phyloP scores from a whole-genome alignment of 2,113 vertebrate genomes.

The Myotis davidii region DNA sequence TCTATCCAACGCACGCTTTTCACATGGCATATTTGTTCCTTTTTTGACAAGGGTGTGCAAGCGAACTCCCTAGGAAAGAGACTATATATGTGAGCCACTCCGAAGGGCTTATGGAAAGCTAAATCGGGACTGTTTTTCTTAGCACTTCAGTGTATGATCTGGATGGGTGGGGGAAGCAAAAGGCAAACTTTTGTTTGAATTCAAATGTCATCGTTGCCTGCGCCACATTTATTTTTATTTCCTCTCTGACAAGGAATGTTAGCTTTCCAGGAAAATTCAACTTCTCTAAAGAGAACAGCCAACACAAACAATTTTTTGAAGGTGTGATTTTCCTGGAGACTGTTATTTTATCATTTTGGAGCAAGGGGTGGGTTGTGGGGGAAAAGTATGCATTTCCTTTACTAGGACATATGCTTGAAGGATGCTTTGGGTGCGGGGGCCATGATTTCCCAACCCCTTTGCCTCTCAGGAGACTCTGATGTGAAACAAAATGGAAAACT shows the following conservation, averaged over 20 bases:
- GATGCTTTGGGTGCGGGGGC: neutral
- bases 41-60: conserved; percentile 47
- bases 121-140: conserved; percentile 73
- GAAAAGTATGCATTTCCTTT: neutral
- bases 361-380: conserved; percentile 24
- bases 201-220: conserved; percentile 75
- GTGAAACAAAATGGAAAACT: conserved; percentile 39
- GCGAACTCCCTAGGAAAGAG: conserved; percentile 32
- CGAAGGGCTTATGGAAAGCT: conserved; percentile 52
- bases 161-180: conserved; percentile 49
- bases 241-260: conserved; percentile 72
- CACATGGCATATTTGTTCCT: conserved; percentile 45
- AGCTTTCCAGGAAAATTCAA: conserved; percentile 79
- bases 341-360: conserved; percentile 73
- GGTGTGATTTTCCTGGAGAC: conserved; percentile 76
- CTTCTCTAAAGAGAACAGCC: conserved; percentile 67
- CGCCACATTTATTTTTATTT: conserved; percentile 78
- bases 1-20: neutral
- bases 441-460: neutral
- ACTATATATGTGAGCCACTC: neutral
- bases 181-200: conserved; percentile 80
- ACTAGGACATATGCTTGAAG: conserved; percentile 6
- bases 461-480: neutral
- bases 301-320: conserved; percentile 77
- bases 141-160: conserved; percentile 52